Evolutionary conservation across 2,888 invertebrate species (phyloP).

Genomic region (Hylaea fasciaria): DNA sequence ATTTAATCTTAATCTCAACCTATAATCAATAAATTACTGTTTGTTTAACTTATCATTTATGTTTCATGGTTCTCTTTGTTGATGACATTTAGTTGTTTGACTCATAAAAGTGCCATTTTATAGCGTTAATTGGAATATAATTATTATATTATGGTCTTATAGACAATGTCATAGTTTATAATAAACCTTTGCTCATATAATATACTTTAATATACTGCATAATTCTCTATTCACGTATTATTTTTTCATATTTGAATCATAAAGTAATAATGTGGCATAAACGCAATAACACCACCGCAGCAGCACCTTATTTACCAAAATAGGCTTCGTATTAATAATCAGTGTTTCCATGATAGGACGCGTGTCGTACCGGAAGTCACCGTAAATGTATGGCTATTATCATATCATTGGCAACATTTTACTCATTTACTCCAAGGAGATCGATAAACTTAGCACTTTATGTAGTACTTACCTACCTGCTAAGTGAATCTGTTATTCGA

Average conservation of each 20-base stretch:
- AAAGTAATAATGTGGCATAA: conserved; percentile 7
- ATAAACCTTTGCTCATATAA: too few species aligned
- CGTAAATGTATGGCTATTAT: conserved; percentile 35
- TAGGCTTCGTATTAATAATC: conserved; percentile 19
- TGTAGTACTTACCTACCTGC: conserved; percentile 8
- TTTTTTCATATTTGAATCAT: conserved; percentile 1
- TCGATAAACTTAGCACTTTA: conserved; percentile 36
- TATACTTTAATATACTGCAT: not conserved
- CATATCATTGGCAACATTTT: conserved; percentile 41
- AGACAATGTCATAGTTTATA: too few species aligned
- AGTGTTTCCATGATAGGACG: conserved; percentile 19
- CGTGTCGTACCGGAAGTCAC: conserved; percentile 35
- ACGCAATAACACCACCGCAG: conserved; percentile 10
- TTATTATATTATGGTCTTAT: too few species aligned
- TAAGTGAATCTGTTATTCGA: not conserved
- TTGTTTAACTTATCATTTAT: too few species aligned
- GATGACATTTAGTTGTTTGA: too few species aligned
- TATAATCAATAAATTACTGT: too few species aligned
- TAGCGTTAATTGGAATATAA: not conserved
- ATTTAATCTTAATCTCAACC: too few species aligned
- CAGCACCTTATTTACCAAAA: conserved; percentile 20
- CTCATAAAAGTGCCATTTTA: not conserved
- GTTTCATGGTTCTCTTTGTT: too few species aligned
- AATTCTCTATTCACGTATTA: too few species aligned
- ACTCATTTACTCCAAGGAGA: conserved; percentile 39